Evolutionary conservation across 1,140 invertebrate genomes (phyloP).

Genomic region (Cataglyphis hispanica): DNA sequence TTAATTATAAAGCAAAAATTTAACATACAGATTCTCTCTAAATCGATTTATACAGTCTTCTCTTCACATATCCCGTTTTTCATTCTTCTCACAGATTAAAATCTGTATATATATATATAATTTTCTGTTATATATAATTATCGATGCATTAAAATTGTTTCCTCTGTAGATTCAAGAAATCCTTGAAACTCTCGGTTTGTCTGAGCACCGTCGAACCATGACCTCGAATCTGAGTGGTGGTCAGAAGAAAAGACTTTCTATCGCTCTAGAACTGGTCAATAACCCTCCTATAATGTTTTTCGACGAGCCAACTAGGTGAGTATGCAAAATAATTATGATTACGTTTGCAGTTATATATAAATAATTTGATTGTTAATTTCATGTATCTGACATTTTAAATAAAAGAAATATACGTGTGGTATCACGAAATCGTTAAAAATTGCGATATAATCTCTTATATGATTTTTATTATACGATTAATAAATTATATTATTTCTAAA

Average conservation of each 20-base stretch:
- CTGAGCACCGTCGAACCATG: conserved; percentile 95
- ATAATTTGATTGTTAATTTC: not conserved
- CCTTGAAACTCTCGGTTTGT: conserved; percentile 94
- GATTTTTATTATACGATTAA: not conserved
- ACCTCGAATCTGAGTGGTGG: conserved; percentile 97
- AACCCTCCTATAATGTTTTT: conserved; percentile 99
- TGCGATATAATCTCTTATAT: not conserved
- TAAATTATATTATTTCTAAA: not conserved
- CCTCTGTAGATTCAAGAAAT: conserved; percentile 94
- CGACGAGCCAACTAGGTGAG: conserved; percentile 96
- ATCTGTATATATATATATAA: not conserved
- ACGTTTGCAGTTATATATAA: not conserved
- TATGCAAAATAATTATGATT: not conserved
- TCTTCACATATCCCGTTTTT: not conserved
- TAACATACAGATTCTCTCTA: not conserved
- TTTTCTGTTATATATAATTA: too few species aligned
- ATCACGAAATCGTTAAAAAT: not conserved
- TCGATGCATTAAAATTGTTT: not conserved
- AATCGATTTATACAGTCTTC: not conserved
- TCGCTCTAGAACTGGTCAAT: conserved; percentile 98
- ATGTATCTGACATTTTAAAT: not conserved
- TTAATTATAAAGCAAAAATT: not conserved
- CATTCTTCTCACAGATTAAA: not conserved
- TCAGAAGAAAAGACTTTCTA: conserved; percentile 98
- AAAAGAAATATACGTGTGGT: not conserved